Evolutionary conservation across 2,113 vertebrate genomes (phyloP).

Genomic region (Agelaius tricolor): DNA sequence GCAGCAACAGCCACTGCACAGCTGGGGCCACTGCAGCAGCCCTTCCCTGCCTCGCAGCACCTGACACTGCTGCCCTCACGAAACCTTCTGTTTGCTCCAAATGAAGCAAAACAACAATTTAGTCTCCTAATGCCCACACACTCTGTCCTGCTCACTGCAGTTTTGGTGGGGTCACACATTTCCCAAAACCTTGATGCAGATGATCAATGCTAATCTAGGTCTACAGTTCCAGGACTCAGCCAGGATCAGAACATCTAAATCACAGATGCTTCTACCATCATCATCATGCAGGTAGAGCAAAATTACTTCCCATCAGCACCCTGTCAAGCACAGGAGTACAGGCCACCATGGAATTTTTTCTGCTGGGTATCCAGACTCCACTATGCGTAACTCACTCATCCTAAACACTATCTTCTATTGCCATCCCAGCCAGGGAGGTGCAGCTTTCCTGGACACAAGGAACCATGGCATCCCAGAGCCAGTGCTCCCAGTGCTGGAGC

Average conservation of each 20-base stretch:
- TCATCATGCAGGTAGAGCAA: neutral
- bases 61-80: neutral
- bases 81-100: neutral
- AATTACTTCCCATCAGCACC: neutral
- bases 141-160: neutral
- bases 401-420: neutral
- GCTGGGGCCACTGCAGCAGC: neutral
- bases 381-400: neutral
- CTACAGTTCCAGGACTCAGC: neutral
- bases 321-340: neutral
- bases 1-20: neutral
- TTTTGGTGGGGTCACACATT: neutral
- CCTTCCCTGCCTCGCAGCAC: neutral
- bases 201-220: neutral
- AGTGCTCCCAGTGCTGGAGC: neutral
- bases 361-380: neutral
- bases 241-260: neutral
- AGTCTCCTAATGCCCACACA: neutral
- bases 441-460: neutral
- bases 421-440: neutral
- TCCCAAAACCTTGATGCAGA: neutral
- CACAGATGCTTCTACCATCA: neutral
- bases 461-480: rapidly evolving
- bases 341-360: neutral
- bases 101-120: neutral